A percentile compares a stretch with the other conserved stretches of the same genome.
phyloP scores from a whole-genome alignment of 2,113 vertebrate species.

The Cyphomyrus plagiostoma region DNA sequence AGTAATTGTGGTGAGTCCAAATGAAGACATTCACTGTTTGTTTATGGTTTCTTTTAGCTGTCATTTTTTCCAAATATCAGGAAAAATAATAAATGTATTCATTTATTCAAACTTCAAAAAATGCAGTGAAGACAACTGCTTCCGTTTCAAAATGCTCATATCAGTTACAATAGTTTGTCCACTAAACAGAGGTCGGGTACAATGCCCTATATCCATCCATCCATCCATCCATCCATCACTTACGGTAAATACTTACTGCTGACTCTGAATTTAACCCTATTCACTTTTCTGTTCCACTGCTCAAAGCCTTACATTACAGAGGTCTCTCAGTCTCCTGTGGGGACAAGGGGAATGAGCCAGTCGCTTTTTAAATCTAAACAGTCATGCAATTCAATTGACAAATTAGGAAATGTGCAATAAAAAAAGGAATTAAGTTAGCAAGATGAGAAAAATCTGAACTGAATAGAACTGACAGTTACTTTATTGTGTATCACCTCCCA shows the following conservation, averaged over 20 bases:
- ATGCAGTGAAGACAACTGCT: neutral
- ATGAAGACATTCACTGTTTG: neutral
- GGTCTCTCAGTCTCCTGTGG: neutral
- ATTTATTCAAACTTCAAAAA: neutral
- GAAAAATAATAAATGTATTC: neutral
- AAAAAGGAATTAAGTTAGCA: neutral
- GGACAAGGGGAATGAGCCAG: neutral
- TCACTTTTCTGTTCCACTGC: neutral
- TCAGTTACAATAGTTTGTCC: neutral
- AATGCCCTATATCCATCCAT: neutral
- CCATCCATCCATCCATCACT: neutral
- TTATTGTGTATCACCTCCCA: neutral
- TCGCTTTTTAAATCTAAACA: neutral
- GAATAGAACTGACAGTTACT: neutral
- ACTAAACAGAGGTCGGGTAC: neutral
- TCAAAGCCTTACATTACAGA: neutral
- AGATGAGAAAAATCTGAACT: neutral
- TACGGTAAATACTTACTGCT: neutral
- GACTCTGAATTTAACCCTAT: neutral
- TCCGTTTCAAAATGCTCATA: neutral
- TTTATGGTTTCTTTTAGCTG: neutral
- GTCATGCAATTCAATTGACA: neutral
- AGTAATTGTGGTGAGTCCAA: neutral
- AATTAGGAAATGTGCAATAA: neutral
- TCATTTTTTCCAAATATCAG: neutral